Base-by-base conservation (phyloP, 1,140 invertebrate species). In the Luehdorfia chinensis region DNA sequence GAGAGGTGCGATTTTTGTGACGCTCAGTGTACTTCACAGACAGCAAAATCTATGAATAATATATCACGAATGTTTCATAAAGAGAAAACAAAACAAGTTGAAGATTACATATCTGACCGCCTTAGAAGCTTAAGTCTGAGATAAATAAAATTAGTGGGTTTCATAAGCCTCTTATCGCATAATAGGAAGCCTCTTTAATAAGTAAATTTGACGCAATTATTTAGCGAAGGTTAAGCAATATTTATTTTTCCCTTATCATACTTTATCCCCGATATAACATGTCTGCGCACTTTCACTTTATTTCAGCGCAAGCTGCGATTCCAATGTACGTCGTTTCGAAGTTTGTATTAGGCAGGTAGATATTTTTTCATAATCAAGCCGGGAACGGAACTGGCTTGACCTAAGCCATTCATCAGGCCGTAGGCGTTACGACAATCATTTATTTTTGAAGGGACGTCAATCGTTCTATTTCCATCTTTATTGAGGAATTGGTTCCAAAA, bases 371-470 rank as follows among this genome's bases (percentile, higher is more conserved):
- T 28, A 43, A 43, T 43, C 25, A 43, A 43, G 28, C 39, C 25
- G 28, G 39, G 39, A 16, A 15, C 39, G 39, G 39, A 43, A 43
- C 7, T 16, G 25, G 25, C 15, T 43, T 43, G 39, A 43, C 39
- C 39, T 43, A 43, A 43, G 39, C 39, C 25, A 43, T 43, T 43
- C 39, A 43, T 43, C 39, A 43, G 15, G 39, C 39, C 23, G 14
- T 27, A 16, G 39, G 39, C 39, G 39, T 28, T 28, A 43, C 39
- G 39, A 43, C 23, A 25, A 43, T 28, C 39, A 25, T 30, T 43
- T 28, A 43, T 43, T 43, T 43, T 43, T 43, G 39, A 43, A 43
- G 39, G 39, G 39, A 43, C 39, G 39, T 43, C 39, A 43, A 43
- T 43, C 25, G 39, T 28, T 28, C 39, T 13, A 30, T 43, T 43